These are phyloP conservation scores for Crambe crambe DNA, from an alignment of 37 sponge, comb jelly and placozoan species.

Conservation along the genomic window DNA sequence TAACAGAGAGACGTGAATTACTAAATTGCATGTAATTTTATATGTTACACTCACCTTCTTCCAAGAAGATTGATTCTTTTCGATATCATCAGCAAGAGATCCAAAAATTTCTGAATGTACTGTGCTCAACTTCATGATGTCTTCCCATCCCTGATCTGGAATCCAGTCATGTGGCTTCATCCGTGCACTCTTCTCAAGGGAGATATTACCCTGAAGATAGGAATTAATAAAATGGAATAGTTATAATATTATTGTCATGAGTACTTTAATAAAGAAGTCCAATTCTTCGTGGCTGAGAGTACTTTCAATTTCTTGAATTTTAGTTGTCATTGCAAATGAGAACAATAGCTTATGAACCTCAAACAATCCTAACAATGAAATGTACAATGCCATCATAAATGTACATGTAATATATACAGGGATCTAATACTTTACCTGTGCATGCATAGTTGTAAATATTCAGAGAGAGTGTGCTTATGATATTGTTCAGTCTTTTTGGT, in stretches of 20 bases:
- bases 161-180: constrained; percentile 93
- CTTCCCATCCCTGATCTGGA: constrained; percentile 99
- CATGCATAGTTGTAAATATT: constrained; percentile 99
- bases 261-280: constrained; percentile 97
- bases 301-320: constrained; percentile 91
- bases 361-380: constrained; percentile 77
- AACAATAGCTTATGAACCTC: constrained; percentile 98
- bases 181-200: constrained; percentile 92
- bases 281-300: constrained; percentile 85
- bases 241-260: background rate
- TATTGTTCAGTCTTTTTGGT: constrained; percentile 90
- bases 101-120: constrained; percentile 82
- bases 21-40: constrained; percentile 6
- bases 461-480: constrained; percentile 91
- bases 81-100: constrained; percentile 86
- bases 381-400: background rate
- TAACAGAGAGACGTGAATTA: background rate
- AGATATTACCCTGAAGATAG: constrained; percentile 78
- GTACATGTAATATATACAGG: background rate
- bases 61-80: constrained; percentile 83
- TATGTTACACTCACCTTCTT: constrained; percentile 72
- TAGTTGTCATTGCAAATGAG: constrained; percentile 98
- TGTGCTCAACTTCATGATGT: constrained; percentile 80
- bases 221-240: background rate
- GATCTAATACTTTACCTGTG: constrained; percentile 58